A percentile compares a stretch with the other conserved stretches of the same genome.
phyloP scores from a whole-genome alignment of 2,888 invertebrate species.

The Ophioninae sp. region DNA sequence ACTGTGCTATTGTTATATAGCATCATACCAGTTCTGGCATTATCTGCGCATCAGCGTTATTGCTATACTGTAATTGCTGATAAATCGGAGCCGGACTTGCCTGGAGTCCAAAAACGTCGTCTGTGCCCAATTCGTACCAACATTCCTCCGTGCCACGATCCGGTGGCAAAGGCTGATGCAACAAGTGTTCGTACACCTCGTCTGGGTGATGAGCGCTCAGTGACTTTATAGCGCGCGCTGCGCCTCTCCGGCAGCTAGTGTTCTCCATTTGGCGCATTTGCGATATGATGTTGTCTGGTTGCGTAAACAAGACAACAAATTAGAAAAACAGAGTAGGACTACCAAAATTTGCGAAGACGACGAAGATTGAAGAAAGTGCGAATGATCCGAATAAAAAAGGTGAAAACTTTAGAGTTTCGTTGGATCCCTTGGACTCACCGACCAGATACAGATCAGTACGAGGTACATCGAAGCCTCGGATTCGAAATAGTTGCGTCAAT shows the following conservation, averaged over 20 bases:
- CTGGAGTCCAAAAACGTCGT: constrained; percentile 69
- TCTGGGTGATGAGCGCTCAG: constrained; percentile 73
- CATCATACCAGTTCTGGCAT: background rate
- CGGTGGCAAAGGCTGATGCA: constrained; percentile 75
- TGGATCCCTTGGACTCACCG: constrained; percentile 63
- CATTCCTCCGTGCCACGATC: constrained; percentile 74
- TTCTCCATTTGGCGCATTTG: constrained; percentile 77
- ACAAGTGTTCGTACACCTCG: constrained; percentile 73
- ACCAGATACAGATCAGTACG: constrained; percentile 73
- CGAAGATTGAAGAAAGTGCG: too few species aligned
- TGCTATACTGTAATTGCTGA: too few species aligned
- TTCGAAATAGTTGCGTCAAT: constrained; percentile 72
- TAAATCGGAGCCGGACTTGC: constrained; percentile 59
- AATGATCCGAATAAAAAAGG: too few species aligned
- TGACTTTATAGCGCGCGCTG: constrained; percentile 72
- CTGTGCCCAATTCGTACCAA: constrained; percentile 75
- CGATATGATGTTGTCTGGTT: constrained; percentile 72
- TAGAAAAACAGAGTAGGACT: background rate
- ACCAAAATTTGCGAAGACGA: background rate
- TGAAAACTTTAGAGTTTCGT: too few species aligned
- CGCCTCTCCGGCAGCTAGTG: constrained; percentile 70
- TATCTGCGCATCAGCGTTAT: background rate
- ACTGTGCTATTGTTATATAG: too few species aligned
- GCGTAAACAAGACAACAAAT: constrained; percentile 1
- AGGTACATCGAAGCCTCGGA: constrained; percentile 75